phyloP scores from a whole-genome alignment of 2,797 vertebrate species.

The Orestias chungarensis region DNA sequence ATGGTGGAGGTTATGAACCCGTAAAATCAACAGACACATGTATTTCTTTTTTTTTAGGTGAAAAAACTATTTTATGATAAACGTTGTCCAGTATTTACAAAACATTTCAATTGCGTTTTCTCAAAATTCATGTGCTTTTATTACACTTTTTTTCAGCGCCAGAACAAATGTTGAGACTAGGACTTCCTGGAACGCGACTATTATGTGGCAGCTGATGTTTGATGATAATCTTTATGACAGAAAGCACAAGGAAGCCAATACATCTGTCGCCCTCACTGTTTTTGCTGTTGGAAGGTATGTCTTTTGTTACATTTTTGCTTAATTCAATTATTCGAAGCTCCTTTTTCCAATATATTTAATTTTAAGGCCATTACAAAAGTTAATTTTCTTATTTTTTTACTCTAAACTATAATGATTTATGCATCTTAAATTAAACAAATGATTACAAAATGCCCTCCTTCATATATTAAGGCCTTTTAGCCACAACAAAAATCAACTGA shows the following conservation, averaged over 20 bases:
- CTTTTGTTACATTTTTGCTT: neutral
- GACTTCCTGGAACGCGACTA: conserved; percentile 75
- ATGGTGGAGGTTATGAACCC: too few relatives aligned
- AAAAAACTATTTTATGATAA: neutral
- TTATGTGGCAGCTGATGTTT: conserved; percentile 79
- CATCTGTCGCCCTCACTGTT: conserved; percentile 59
- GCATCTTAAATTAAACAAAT: neutral
- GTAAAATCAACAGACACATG: too few relatives aligned
- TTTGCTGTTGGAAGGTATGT: conserved; percentile 75
- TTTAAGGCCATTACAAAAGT: too few relatives aligned
- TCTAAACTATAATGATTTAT: neutral
- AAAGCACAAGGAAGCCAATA: conserved; percentile 38
- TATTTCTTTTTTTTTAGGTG: neutral
- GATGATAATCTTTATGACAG: conserved; percentile 52
- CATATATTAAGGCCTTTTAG: neutral
- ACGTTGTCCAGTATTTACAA: neutral
- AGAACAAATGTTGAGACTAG: conserved; percentile 65
- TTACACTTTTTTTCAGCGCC: conserved; percentile 56
- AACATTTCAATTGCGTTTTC: neutral
- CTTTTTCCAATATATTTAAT: neutral
- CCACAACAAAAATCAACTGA: neutral
- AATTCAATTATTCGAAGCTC: neutral
- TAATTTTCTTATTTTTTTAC: neutral
- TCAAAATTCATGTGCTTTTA: neutral
- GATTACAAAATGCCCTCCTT: neutral